A percentile compares a stretch with the other conserved stretches of the same genome.
phyloP scores from a whole-genome alignment of 2,888 invertebrate species.

The Hyposoter didymator region DNA sequence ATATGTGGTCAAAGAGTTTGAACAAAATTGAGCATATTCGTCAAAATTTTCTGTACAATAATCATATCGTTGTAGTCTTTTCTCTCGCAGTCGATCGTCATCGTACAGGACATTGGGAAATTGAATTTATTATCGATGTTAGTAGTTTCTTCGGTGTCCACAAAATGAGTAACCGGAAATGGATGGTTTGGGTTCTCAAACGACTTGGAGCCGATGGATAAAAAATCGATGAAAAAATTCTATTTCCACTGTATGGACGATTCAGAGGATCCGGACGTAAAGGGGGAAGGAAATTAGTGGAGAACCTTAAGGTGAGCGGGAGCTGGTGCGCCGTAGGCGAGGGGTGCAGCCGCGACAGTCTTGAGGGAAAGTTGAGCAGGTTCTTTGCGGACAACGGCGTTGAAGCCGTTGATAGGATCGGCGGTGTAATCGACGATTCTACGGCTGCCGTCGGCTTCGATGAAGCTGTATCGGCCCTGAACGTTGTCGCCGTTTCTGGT shows the following conservation, averaged over 20 bases:
- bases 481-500: constrained; percentile 70
- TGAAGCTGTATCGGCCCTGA: constrained; percentile 69
- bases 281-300: constrained; percentile 24
- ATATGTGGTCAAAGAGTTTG: not conserved
- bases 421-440: constrained; percentile 70
- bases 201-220: too few species aligned
- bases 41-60: not conserved
- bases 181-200: too few species aligned
- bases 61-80: constrained; percentile 13
- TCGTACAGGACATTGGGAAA: constrained; percentile 1
- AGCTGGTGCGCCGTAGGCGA: constrained; percentile 49
- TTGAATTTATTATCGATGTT: not conserved
- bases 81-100: constrained; percentile 26
- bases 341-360: constrained; percentile 60
- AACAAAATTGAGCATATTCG: not conserved
- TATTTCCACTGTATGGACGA: not conserved
- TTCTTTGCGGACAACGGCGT: constrained; percentile 69
- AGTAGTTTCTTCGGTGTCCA: not conserved
- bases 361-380: constrained; percentile 66
- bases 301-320: constrained; percentile 45
- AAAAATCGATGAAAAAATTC: not conserved
- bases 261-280: not conserved
- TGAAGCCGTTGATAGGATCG: constrained; percentile 68
- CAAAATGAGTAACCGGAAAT: too few species aligned
- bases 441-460: constrained; percentile 69